Evolutionary conservation across 2,797 vertebrate species (phyloP), one percentile per base, ranked within the genome.

Genomic region (Holocentrus rufus): DNA sequence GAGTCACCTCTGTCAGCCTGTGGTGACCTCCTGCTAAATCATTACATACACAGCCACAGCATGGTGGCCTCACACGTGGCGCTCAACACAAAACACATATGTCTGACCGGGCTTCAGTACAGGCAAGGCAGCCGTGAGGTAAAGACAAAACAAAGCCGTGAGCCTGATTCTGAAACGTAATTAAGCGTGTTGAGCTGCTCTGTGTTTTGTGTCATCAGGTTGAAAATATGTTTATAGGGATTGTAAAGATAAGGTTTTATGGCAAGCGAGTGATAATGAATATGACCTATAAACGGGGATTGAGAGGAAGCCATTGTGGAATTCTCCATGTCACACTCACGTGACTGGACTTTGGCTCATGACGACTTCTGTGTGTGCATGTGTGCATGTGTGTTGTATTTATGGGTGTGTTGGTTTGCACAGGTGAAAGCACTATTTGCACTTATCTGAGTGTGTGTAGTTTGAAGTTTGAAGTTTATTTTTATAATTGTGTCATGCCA

Each of bases 41-140:
- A 82, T 84, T 79, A 74, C 61, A 34, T n/a, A n/a, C n/a, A n/a
- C 22, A 44, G 72, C 65, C 54, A 65, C 66, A 52, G 7, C 14
- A 49, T 9, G 2, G 3, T 68, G 71, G 61, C 42, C 58, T 53
- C 39, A 31, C 56, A 76, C 18, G 7, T 62, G 68, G 22, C 66
- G 2, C 46, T 9, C 44, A 74, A 17, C 66, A 64, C n/a, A n/a
- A n/a, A n/a, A n/a, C n/a, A n/a, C n/a, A n/a, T 54, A 55, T 66
- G 70, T 80, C 55, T 57, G 34, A 8, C 47, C 8, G 7, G 36
- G 44, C 27, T 49, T 46, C 36, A 44, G 39, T 25, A 13, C 15
- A 39, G n/a, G 2, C 36, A 39, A 8, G 36, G 36, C 36, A 1
- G 36, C 1, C 36, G 14, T 11, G 14, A 42, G 10, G 9, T 42